phyloP scores from a whole-genome alignment of 2,888 invertebrate species.

The Rhogogaster chlorosoma region DNA sequence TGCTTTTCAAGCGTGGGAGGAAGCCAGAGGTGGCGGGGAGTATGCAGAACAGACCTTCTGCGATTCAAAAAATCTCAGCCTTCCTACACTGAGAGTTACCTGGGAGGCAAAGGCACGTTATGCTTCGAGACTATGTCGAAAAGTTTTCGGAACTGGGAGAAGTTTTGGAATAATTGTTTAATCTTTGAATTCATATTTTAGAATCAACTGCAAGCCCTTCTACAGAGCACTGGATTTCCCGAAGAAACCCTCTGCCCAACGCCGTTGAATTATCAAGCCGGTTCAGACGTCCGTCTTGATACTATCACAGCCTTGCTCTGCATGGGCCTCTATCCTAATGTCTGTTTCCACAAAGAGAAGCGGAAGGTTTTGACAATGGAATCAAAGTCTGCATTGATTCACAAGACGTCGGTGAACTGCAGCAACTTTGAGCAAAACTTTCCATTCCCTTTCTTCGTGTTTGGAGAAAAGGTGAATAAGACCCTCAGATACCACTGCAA shows the following conservation, averaged over 20 bases:
- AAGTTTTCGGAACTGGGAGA: not conserved
- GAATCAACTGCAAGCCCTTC: conserved; percentile 84
- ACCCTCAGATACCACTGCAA: not conserved
- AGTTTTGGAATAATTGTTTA: conserved; percentile 18
- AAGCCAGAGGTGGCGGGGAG: conserved; percentile 84
- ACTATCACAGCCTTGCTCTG: conserved; percentile 91
- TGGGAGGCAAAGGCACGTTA: conserved; percentile 89
- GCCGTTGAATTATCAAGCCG: conserved; percentile 86
- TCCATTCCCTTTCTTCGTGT: conserved; percentile 97
- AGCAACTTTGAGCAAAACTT: conserved; percentile 90
- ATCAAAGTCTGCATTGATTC: conserved; percentile 95
- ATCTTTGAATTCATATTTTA: conserved; percentile 64
- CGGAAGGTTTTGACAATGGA: conserved; percentile 97
- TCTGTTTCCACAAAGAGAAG: conserved; percentile 97
- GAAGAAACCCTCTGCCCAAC: conserved; percentile 91
- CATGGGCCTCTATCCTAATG: conserved; percentile 97
- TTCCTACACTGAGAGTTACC: conserved; percentile 94
- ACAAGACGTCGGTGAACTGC: conserved; percentile 98
- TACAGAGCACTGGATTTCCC: conserved; percentile 91
- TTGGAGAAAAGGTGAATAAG: conserved; percentile 92
- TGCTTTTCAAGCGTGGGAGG: conserved; percentile 93
- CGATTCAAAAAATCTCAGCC: conserved; percentile 93
- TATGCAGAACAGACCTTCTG: conserved; percentile 92
- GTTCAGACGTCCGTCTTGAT: conserved; percentile 90
- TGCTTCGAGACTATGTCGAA: not conserved